Evolutionary conservation across 2,797 vertebrate species (phyloP).

Genomic region (Rhinatrema bivittatum): DNA sequence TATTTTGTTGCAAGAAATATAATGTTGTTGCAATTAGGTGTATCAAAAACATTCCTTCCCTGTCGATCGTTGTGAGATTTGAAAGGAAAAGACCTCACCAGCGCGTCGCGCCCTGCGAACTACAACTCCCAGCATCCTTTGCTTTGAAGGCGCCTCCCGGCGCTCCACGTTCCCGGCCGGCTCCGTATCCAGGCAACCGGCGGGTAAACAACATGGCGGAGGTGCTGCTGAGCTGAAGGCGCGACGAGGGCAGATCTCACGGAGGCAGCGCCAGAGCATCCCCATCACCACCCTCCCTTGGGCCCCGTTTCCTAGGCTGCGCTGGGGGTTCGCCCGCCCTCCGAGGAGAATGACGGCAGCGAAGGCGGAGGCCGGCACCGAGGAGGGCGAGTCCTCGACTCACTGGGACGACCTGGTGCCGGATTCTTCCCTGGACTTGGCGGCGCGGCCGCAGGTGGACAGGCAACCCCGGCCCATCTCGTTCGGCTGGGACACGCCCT

Average conservation of each 20-base stretch:
- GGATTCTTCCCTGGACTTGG: background rate
- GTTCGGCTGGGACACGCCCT: background rate
- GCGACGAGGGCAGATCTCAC: fast-evolving
- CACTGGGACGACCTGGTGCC: background rate
- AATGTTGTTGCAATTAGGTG: too few species aligned
- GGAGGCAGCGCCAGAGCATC: background rate
- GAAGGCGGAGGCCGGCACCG: background rate
- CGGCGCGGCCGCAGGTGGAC: background rate
- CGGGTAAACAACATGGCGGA: constrained; percentile 38
- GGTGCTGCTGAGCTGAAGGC: fast-evolving
- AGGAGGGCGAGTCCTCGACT: background rate
- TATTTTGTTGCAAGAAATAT: too few species aligned
- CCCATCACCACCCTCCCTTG: background rate
- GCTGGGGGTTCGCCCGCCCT: background rate
- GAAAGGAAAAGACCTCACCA: background rate
- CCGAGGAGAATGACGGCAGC: background rate
- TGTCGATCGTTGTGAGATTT: background rate
- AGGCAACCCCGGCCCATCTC: constrained; percentile 16
- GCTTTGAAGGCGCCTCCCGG: background rate
- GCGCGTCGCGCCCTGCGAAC: background rate
- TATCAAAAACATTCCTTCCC: too few species aligned
- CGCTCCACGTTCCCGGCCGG: fast-evolving
- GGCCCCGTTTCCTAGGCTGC: background rate
- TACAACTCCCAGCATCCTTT: fast-evolving
- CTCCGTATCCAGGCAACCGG: constrained; percentile 28